phyloP scores from a whole-genome alignment of 2,797 vertebrate species.

The Thunnus albacares region DNA sequence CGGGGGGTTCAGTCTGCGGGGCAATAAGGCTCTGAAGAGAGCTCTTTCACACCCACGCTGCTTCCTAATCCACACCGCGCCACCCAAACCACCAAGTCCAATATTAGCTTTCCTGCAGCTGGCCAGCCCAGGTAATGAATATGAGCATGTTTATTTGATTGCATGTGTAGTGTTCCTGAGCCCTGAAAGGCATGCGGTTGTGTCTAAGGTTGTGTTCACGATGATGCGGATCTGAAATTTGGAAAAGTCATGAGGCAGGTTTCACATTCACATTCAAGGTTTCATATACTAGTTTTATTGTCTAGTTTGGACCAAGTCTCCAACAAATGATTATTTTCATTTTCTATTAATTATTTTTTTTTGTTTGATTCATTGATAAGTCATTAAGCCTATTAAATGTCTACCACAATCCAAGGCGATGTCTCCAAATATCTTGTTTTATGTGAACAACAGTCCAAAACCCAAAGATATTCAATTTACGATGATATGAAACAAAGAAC shows the following conservation, averaged over 20 bases:
- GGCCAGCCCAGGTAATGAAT: conserved; percentile 51
- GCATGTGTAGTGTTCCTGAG: conserved; percentile 32
- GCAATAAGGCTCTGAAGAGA: conserved; percentile 73
- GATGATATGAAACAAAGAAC: neutral
- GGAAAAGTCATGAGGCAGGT: neutral
- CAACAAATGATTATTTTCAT: neutral
- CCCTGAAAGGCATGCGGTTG: conserved; percentile 4
- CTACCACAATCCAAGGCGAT: too few relatives aligned
- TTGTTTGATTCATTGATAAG: neutral
- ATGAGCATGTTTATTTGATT: conserved; percentile 69
- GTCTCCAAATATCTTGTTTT: neutral
- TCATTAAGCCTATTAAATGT: neutral
- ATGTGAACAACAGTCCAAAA: neutral
- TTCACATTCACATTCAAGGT: neutral
- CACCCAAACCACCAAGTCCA: conserved; percentile 72
- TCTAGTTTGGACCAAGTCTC: neutral
- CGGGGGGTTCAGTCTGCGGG: conserved; percentile 29
- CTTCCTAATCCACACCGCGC: conserved; percentile 68
- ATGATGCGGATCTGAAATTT: conserved; percentile 8
- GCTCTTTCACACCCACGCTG: conserved; percentile 71
- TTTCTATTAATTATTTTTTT: neutral
- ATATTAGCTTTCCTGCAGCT: conserved; percentile 81
- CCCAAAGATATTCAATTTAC: neutral
- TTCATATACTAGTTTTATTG: neutral
- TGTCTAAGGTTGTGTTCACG: neutral